phyloP scores from a whole-genome alignment of 1,140 invertebrate genomes.

The Stenopsyche tienmushanensis region DNA sequence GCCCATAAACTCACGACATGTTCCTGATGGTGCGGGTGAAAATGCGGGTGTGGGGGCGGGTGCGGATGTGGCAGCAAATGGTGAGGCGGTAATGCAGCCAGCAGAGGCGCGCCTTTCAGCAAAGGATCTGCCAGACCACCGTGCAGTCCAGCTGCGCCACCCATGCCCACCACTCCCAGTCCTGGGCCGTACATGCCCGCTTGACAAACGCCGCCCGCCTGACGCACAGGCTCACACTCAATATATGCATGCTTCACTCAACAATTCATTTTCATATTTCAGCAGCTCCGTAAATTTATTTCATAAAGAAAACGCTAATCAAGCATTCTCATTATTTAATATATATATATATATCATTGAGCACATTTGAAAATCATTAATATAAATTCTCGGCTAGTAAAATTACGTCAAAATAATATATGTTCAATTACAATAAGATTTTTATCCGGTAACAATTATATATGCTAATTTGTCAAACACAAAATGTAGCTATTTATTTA shows the following conservation, averaged over 20 bases:
- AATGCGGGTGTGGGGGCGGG: conserved; percentile 45
- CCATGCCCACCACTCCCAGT: conserved; percentile 30
- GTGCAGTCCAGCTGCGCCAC: conserved; percentile 53
- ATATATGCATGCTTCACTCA: conserved; percentile 22
- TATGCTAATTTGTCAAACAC: no score
- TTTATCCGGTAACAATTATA: no score
- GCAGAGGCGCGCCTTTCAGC: conserved; percentile 76
- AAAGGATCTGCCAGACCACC: conserved; percentile 70
- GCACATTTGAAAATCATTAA: neutral
- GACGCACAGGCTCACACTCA: conserved; percentile 25
- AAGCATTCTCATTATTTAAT: no score
- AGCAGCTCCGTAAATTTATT: no score
- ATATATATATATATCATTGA: neutral
- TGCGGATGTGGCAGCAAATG: conserved; percentile 59
- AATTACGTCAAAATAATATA: no score
- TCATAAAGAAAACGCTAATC: no score
- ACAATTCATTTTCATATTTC: conserved; percentile 1
- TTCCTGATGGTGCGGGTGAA: conserved; percentile 35
- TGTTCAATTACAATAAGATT: no score
- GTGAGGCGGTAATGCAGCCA: conserved; percentile 75
- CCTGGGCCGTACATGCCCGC: conserved; percentile 23
- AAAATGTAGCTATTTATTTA: no score
- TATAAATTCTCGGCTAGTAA: no score
- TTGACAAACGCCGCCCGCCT: conserved; percentile 23
- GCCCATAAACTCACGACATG: conserved; percentile 34